phyloP scores from a whole-genome alignment of 2,888 invertebrate species.

The Phyto melanocephala region DNA sequence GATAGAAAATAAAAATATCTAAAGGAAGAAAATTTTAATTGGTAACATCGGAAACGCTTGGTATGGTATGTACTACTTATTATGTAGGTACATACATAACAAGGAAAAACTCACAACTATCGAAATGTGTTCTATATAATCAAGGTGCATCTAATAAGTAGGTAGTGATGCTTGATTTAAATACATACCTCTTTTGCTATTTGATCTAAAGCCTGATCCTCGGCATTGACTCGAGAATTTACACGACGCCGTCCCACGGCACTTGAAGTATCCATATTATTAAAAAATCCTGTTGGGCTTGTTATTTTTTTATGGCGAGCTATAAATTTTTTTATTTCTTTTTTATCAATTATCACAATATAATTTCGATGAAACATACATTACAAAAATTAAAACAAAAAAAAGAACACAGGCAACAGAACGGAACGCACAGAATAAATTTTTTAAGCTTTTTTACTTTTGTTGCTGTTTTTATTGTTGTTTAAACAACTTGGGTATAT shows the following conservation, averaged over 20 bases:
- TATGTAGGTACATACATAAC: too few species aligned
- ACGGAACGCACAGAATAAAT: background rate
- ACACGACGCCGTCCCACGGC: slow-evolving; percentile 85
- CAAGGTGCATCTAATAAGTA: too few species aligned
- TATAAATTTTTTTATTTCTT: slow-evolving; percentile 37
- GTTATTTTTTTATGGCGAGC: slow-evolving; percentile 43
- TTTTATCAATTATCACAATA: slow-evolving; percentile 33
- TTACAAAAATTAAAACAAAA: slow-evolving; percentile 28
- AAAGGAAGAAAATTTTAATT: too few species aligned
- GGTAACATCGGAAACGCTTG: too few species aligned
- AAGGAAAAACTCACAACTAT: too few species aligned
- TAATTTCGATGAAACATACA: slow-evolving; percentile 11
- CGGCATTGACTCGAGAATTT: slow-evolving; percentile 91
- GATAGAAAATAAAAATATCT: too few species aligned
- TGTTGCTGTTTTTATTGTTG: background rate
- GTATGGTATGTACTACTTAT: too few species aligned
- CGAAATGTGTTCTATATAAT: too few species aligned
- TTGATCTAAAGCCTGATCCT: slow-evolving; percentile 97
- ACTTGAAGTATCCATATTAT: slow-evolving; percentile 77
- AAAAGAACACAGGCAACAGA: background rate
- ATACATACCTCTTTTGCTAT: slow-evolving; percentile 95
- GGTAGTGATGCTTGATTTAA: background rate
- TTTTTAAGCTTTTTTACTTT: slow-evolving; percentile 10
- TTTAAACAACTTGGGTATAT: slow-evolving; percentile 19
- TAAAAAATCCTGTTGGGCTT: background rate